Base-by-base conservation (phyloP, 2,113 vertebrate genomes). In the Sapajus apella region DNA sequence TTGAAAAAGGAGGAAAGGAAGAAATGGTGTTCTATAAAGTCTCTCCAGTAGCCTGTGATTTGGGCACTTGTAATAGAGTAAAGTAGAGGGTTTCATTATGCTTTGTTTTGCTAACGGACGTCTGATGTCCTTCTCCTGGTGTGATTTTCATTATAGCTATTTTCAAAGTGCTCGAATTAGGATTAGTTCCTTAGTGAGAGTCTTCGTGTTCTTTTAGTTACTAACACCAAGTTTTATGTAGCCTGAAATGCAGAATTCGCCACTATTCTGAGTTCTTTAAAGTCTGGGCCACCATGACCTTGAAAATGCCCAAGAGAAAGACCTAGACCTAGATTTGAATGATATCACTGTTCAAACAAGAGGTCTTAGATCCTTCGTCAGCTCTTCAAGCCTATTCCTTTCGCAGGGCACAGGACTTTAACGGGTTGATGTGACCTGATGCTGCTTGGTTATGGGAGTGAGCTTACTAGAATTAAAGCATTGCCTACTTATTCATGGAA, bases 81-180 rank as follows among this genome's bases (percentile, higher is more conserved):
- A 77, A 96, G 83, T 56, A 96, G 96, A 97, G 80, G 95, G 90
- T 96, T 96, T 95, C 96, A 97, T 96, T 94, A 92, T 9, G 84
- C 66, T 96, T 96, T 98, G 97, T 97, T 98, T 96, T 96, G 84
- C 81, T 96, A 94, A 95, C 50, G 82, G 94, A 97, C 45, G 9
- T 94, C 90, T 96, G 95, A 97, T 97, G 97, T 95, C 95, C 90
- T 97, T 95, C 95, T 97, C 94, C 94, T 84, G 94, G 94, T 97
- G 96, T 82, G 97, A 96, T 87, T 96, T 95, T 97, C 96, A 96
- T 97, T 96, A 97, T 8, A 96, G 92, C 87, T 96, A 85, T 97
- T 98, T 97, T 97, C 95, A 94, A 92, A 96, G 90, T 84, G 66
- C 87, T 90, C 73, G 76, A 95, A 96, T 95, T 89, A 77, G 87